Percentiles rank a stretch among this genome's conserved stretches.
phyloP scores from a whole-genome alignment of 2,888 invertebrate genomes.

The Conistra vaccinii region DNA sequence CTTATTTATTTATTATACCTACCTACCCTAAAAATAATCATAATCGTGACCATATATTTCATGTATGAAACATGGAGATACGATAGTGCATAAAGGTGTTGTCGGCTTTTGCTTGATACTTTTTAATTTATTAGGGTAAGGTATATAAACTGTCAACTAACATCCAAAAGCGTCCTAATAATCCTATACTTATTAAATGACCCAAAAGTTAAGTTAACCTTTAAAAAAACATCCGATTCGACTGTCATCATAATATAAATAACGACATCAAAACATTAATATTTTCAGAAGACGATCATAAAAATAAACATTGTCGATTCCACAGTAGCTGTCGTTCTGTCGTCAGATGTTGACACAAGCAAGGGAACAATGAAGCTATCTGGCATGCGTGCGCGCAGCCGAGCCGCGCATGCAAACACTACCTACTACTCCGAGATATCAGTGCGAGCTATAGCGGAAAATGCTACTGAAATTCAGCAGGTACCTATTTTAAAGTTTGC shows the following conservation, averaged over 20 bases:
- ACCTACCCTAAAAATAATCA: background rate
- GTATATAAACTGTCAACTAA: conserved; percentile 15
- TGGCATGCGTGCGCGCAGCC: conserved; percentile 68
- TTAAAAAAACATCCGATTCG: conserved; percentile 14
- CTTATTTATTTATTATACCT: background rate
- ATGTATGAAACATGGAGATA: background rate
- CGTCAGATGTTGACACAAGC: conserved; percentile 78
- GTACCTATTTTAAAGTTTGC: too few species aligned
- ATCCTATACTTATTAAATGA: background rate
- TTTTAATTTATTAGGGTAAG: conserved; percentile 6
- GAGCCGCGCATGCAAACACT: conserved; percentile 61
- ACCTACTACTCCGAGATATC: conserved; percentile 40
- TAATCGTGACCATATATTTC: background rate
- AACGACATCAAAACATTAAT: conserved; percentile 1
- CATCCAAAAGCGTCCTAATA: background rate
- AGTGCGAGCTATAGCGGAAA: conserved; percentile 55
- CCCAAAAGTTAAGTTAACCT: conserved; percentile 3
- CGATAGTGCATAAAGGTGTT: background rate
- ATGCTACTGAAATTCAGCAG: conserved; percentile 1
- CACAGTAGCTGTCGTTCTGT: conserved; percentile 69
- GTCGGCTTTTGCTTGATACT: background rate
- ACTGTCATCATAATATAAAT: conserved; percentile 21
- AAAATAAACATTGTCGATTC: conserved; percentile 67
- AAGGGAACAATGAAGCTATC: conserved; percentile 81
- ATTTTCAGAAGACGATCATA: background rate